Base-by-base conservation (phyloP, 2,797 vertebrate species). In the Avahi laniger region DNA sequence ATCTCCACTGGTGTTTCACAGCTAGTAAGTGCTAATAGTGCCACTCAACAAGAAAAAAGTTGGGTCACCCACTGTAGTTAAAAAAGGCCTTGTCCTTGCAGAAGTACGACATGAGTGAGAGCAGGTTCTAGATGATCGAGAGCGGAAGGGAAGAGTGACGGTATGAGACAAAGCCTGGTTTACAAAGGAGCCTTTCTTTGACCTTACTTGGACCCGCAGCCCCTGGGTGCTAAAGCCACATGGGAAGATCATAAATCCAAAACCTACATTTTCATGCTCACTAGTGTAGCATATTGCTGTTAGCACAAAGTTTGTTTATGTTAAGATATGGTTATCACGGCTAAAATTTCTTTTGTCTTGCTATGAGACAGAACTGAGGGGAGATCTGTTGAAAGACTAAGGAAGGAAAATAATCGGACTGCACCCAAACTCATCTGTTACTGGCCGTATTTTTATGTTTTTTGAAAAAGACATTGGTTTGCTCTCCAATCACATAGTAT, bases 381-480 rank as follows among this genome's bases (percentile, higher is more conserved):
- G 46, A 94, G 54, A 72, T 30, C 63, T 46, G 20, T 15, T 38
- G 59, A 6, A 76, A 88, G 57, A 78, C 41, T 84, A 50, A 94
- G 78, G 48, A 82, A 78, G 69, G 24, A 59, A 93, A 94, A 73
- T 78, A 72, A 67, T 38, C 41, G 67, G 72, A 65, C 22, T 24
- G 54, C 2, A 38, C 7, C 24, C 52, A 59, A 78, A 54, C 33
- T 87, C 35, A 54, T 90, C 75, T 72, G 26, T 35, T 72, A 73
- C 20, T 69, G 84, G 73, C 63, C 28, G 52, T 63, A 76, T 85
- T 76, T 50, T 89, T 46, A 54, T 28, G 48, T 83, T 88, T 65
- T 18, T 95, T 67, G 10, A 69, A 84, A 96, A 95, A 91, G n/a
- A 65, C 22, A 76, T 7, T 9, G 7, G n/a, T 88, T 35, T 91